These are phyloP conservation scores for Rhaphigaster nebulosa DNA, from an alignment of 2,888 invertebrate species.

Conservation along the genomic window DNA sequence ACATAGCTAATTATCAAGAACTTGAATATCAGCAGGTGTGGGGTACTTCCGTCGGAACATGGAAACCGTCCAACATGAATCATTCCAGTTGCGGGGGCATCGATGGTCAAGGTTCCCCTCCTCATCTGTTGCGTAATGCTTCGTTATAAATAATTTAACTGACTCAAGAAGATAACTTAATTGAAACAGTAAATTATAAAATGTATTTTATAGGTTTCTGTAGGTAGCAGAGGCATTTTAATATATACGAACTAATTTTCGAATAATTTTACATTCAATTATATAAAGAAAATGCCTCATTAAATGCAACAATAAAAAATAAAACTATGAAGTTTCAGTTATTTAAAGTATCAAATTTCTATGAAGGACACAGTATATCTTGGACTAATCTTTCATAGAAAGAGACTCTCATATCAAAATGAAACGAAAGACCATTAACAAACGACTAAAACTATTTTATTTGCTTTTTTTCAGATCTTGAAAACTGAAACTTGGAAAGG, in stretches of 20 bases:
- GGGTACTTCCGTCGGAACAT: neutral
- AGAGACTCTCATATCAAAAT: too few species aligned
- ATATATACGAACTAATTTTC: neutral
- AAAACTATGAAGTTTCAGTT: neutral
- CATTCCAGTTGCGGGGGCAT: neutral
- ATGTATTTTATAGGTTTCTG: neutral
- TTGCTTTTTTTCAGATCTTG: too few species aligned
- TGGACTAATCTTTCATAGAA: too few species aligned
- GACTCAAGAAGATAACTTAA: neutral
- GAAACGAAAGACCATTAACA: too few species aligned
- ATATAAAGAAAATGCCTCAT: neutral
- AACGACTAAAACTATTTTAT: too few species aligned
- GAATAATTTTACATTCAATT: neutral
- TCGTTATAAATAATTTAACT: conserved; percentile 12
- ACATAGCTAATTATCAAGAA: conserved; percentile 1
- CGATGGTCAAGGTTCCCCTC: neutral
- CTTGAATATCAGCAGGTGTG: neutral
- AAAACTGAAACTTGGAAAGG: too few species aligned
- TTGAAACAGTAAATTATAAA: neutral
- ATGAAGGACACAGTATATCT: too few species aligned
- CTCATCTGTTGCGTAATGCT: neutral
- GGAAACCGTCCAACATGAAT: neutral
- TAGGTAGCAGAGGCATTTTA: neutral
- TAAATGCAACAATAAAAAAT: neutral
- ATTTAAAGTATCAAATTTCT: too few species aligned